Conservation (phyloP, 2,888 invertebrate species). For the Epinotia brunnichana region DNA sequence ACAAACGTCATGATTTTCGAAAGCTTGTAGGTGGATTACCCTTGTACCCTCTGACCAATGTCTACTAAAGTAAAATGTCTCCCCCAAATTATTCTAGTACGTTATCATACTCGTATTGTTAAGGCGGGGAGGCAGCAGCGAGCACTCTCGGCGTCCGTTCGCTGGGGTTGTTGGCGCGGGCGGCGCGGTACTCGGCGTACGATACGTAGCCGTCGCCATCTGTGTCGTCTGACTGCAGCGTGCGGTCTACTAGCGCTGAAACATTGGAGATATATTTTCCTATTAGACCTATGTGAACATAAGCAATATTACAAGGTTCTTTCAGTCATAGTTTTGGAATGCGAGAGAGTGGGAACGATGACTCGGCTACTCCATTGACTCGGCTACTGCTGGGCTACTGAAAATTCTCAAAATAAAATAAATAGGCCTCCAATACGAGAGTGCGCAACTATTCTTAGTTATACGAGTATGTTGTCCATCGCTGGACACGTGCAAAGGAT, state of each 20-base stretch:
- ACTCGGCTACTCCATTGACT: too few relatives aligned
- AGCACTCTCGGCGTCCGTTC: constrained; percentile 67
- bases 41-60: neutral
- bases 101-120: neutral
- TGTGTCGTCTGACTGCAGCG: constrained; percentile 91
- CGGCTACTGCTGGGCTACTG: too few relatives aligned
- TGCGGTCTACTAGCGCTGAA: constrained; percentile 92
- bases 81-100: too few relatives aligned
- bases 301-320: neutral
- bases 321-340: too few relatives aligned
- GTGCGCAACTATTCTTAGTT: too few relatives aligned
- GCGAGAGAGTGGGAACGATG: too few relatives aligned
- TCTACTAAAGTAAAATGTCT: neutral
- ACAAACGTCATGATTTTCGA: too few relatives aligned
- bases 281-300: neutral
- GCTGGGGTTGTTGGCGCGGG: constrained; percentile 58
- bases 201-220: constrained; percentile 94
- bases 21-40: too few relatives aligned
- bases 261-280: constrained; percentile 19
- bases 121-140: constrained; percentile 50
- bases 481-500: too few relatives aligned
- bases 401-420: too few relatives aligned
- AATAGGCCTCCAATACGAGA: too few relatives aligned
- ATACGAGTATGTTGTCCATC: too few relatives aligned
- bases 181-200: constrained; percentile 87